Evolutionary conservation across 2,113 vertebrate species (phyloP), one percentile per base, ranked within the genome.

Genomic region (Enhydra lutris): DNA sequence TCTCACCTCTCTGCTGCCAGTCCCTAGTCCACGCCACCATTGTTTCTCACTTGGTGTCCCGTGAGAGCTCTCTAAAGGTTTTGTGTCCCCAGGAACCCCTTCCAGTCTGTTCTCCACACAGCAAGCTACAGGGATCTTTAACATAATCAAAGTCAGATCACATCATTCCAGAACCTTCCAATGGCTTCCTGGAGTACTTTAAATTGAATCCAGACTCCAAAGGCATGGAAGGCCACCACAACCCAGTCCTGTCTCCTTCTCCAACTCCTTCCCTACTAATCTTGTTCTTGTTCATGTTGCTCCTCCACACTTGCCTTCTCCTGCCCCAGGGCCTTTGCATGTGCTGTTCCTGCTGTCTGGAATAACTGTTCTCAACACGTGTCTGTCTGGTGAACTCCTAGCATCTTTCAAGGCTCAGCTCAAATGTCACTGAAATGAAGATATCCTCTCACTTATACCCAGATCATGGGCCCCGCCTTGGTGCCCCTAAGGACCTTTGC

Each of bases 261-360:
- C 88, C 71, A 26, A 63, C 45, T 17, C 59, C 81, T 52, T 67
- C 67, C 71, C 59, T 85, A n/a, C 24, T 0, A 0, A 52, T 96
- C 55, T 95, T 69, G 95, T 84, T 55, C 74, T 95, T 94, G 94
- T 97, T 97, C 80, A 80, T 76, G 74, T 80, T 84, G 84, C 96
- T 93, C 67, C 29, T 47, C 47, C 47, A 78, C 20, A 42, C 24
- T 47, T 1, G 0, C 73, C 63, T 39, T 92, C 90, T 96, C 86
- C 80, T 89, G 91, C 91, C 97, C 95, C 90, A 90, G 90, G 94
- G 92, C 80, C 92, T 97, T 97, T 89, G 95, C 55, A 71, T 63
- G 24, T 24, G 42, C n/a, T 36, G 24, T 15, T 84, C 74, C 55
- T 29, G 67, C 55, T 47, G 20, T 65, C 57, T 29, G 52, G 50